Conservation (phyloP, 2,888 invertebrate genomes). For the Hypercompe scribonia region DNA sequence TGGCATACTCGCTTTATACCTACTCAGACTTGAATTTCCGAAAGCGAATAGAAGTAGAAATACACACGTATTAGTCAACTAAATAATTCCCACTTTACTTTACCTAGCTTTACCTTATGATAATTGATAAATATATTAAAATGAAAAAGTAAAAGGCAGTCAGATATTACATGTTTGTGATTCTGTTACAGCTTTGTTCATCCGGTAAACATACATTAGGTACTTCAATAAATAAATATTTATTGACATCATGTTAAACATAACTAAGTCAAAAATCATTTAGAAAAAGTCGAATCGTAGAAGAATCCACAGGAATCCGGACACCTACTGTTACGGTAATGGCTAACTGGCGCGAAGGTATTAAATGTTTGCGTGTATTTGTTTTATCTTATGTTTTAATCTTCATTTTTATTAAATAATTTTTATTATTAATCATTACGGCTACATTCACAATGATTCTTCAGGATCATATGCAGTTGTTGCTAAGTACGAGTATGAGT, state of each 20-base stretch:
- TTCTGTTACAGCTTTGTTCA: background rate
- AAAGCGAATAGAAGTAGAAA: background rate
- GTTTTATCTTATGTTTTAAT: conserved; percentile 39
- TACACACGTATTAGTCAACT: background rate
- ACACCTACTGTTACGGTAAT: conserved; percentile 52
- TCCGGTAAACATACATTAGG: conserved; percentile 22
- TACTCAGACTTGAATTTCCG: background rate
- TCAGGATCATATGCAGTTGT: conserved; percentile 23
- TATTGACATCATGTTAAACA: conserved; percentile 42
- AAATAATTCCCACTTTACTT: background rate
- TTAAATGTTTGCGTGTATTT: conserved; percentile 32
- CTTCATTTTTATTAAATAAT: conserved; percentile 39
- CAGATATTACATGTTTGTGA: background rate
- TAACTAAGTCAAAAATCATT: conserved; percentile 46
- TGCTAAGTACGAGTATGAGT: conserved; percentile 19
- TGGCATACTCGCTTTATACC: conserved; percentile 27
- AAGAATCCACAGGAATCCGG: conserved; percentile 46
- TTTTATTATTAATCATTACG: conserved; percentile 39
- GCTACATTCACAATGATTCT: conserved; percentile 27
- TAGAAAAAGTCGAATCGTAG: conserved; percentile 36
- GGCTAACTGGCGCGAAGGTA: conserved; percentile 29
- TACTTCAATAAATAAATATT: conserved; percentile 26
- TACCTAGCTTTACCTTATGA: background rate
- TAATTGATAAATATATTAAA: background rate
- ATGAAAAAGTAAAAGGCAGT: background rate